Evolutionary conservation across 1,140 invertebrate species (phyloP), one percentile per base, ranked within the genome.

Genomic region (Ganaspis sp.): DNA sequence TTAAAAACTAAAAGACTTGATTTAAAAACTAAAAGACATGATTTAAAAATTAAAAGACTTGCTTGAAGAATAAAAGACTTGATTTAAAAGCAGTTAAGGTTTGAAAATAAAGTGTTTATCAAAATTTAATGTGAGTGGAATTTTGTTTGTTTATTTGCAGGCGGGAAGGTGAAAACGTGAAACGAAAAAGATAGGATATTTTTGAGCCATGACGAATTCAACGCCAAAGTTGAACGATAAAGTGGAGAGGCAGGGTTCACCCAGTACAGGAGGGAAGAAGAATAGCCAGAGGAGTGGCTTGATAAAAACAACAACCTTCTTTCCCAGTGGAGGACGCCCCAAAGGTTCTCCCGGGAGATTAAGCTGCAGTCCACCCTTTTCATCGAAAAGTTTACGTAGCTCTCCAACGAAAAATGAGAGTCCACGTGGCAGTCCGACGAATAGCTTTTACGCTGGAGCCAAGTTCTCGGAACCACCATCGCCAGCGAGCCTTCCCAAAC

Each of bases 391-490:
- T 34, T 40, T 70, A n/a, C 82, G 87, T 34, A 85, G 74, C 26
- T 84, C 87, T 9, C 88, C 85, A 6, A 54, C 81, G n/a, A 84
- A 82, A 64, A 72, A 78, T 17, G 80, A 80, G 4, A 85, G 87
- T 82, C 87, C 89, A 29, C 87, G 89, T 12, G 84, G 88, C 54
- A 92, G 90, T 79, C 91, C 91, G 19, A 91, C 90, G 4, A 88
- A 86, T 83, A 88, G 77, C 72, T 92, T 91, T 75, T 94, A 93
- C 82, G 93, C 93, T 69, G 93, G 93, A 78, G 93, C 93, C 11
- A 94, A 94, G 79, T 94, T 93, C 81, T 93, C 92, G 34, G 93
- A 94, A 73, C 92, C 93, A 42, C 93, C 93, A 6, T 92, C 93
- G 29, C 93, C 93, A 4, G 90, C 92, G 70, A 91, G 91, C 74